phyloP scores from a whole-genome alignment of 2,113 vertebrate species.

The Clarias macrocephalus region DNA sequence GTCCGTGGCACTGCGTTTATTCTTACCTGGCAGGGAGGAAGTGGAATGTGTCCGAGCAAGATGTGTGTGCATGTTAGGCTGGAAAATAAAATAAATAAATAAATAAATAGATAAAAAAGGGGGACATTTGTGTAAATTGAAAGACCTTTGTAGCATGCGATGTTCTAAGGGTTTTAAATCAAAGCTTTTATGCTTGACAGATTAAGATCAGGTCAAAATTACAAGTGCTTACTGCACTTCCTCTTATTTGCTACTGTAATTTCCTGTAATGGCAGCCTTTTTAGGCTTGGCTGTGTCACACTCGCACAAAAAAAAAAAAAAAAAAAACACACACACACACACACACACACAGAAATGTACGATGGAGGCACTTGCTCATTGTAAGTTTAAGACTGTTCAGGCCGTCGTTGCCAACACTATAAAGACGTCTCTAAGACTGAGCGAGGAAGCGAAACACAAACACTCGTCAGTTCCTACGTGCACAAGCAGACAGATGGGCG shows the following conservation, averaged over 20 bases:
- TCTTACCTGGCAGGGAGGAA: constrained; percentile 79
- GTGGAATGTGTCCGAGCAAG: constrained; percentile 76
- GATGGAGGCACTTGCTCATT: constrained; percentile 14
- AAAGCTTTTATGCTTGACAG: not conserved
- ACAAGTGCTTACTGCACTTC: not conserved
- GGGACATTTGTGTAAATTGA: too few relatives aligned
- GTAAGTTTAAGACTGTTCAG: not conserved
- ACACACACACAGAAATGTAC: not conserved
- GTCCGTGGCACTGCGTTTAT: not conserved
- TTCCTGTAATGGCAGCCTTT: not conserved
- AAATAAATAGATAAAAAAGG: too few relatives aligned
- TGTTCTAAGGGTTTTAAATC: not conserved
- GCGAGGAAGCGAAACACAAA: constrained; percentile 9
- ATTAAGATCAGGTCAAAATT: not conserved
- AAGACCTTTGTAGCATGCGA: not conserved
- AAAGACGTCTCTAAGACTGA: constrained; percentile 21
- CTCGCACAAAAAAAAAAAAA: not conserved
- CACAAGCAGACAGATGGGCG: constrained; percentile 26
- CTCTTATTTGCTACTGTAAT: not conserved
- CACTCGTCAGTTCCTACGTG: constrained; percentile 15
- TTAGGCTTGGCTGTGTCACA: constrained; percentile 1
- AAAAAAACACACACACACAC: not conserved
- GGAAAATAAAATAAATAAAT: constrained; percentile 47
- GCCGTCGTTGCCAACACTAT: not conserved
- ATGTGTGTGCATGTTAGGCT: constrained; percentile 75